Conservation (phyloP, 2,888 invertebrate genomes). For the Eupithecia abbreviata region DNA sequence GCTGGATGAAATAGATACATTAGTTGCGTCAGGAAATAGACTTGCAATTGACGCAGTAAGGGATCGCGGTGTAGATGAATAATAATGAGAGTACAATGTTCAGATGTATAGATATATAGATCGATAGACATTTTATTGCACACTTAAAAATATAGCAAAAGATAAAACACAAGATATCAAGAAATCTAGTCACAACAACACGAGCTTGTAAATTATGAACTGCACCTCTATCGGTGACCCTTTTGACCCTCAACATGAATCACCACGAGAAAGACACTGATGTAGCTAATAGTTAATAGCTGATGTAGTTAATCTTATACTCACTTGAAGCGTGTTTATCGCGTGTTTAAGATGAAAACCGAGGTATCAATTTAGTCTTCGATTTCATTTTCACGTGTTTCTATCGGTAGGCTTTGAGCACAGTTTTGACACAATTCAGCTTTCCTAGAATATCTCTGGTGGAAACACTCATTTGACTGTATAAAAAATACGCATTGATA, state of each 20-base stretch:
- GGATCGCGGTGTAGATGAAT: slow-evolving; percentile 5
- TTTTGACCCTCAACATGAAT: slow-evolving; percentile 13
- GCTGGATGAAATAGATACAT: neutral
- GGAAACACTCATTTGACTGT: too few species aligned
- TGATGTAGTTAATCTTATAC: slow-evolving; percentile 10
- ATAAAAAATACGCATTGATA: too few species aligned
- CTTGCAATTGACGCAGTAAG: slow-evolving; percentile 16
- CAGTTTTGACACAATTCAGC: too few species aligned
- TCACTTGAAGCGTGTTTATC: slow-evolving; percentile 9
- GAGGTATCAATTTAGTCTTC: slow-evolving; percentile 38
- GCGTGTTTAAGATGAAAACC: slow-evolving; percentile 47
- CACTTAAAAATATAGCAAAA: too few species aligned
- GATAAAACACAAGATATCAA: neutral
- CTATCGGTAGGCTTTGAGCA: too few species aligned
- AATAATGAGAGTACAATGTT: neutral
- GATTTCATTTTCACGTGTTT: neutral
- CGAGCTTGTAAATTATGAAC: neutral
- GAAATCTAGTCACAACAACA: neutral
- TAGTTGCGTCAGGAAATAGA: slow-evolving; percentile 4
- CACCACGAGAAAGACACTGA: slow-evolving; percentile 1
- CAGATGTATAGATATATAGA: neutral
- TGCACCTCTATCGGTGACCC: slow-evolving; percentile 7
- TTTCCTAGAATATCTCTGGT: too few species aligned
- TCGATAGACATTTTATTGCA: too few species aligned
- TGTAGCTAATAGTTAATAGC: slow-evolving; percentile 9